These are phyloP conservation scores for Aspiorhynchus laticeps DNA, from an alignment of 2,113 vertebrate genomes.

Conservation along the genomic window DNA sequence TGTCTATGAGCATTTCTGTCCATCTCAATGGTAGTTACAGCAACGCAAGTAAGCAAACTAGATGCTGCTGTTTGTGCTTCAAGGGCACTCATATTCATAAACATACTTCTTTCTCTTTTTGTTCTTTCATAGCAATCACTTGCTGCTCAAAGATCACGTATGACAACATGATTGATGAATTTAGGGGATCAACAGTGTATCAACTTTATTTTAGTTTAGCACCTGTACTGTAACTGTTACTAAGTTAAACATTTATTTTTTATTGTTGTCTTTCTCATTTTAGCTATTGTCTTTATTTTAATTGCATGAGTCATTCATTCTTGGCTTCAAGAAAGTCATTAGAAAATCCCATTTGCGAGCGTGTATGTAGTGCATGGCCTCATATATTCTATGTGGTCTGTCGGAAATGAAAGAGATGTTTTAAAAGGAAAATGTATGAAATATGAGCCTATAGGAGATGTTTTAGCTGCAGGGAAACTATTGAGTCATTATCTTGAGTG, in stretches of 20 bases:
- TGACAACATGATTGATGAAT: not conserved
- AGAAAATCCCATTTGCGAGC: not conserved
- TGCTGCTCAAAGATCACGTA: not conserved
- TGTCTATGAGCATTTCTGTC: not conserved
- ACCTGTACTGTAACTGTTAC: no score
- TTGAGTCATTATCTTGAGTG: constrained; percentile 17
- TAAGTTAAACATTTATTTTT: no score
- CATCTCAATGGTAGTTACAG: not conserved
- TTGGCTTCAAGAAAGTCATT: not conserved
- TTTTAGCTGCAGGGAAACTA: not conserved
- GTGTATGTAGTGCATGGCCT: not conserved
- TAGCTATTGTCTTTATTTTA: not conserved
- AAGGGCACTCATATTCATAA: not conserved
- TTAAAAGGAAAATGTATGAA: constrained; percentile 12
- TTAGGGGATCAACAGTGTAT: no score
- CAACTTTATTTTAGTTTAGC: no score
- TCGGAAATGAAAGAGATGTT: not conserved
- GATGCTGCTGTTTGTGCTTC: not conserved
- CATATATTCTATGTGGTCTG: not conserved
- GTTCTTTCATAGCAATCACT: not conserved
- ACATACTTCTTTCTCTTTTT: not conserved
- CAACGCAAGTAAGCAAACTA: not conserved
- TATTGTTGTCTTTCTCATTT: not conserved
- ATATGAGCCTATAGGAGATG: constrained; percentile 1
- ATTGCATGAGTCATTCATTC: not conserved